Evolutionary conservation across 2,888 invertebrate species (phyloP).

Genomic region (Toxonevra muliebris): DNA sequence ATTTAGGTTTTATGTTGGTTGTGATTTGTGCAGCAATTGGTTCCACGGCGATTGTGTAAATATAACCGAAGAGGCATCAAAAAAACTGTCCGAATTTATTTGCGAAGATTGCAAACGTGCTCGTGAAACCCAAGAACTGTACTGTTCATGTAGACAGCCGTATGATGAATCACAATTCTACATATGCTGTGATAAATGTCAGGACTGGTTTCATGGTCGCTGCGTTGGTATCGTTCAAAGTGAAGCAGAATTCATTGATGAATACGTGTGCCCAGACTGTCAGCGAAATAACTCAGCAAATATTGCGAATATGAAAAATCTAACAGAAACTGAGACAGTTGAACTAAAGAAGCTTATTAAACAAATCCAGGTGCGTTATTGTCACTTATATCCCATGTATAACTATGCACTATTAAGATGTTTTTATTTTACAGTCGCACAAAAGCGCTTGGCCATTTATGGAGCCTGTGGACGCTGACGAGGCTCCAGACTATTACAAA

Average conservation of each 20-base stretch:
- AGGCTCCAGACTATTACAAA: conserved; percentile 97
- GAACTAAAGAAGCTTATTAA: conserved; percentile 86
- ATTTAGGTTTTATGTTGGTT: conserved; percentile 92
- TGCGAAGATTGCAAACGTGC: conserved; percentile 88
- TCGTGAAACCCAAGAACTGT: conserved; percentile 89
- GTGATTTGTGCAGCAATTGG: conserved; percentile 98
- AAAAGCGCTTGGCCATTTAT: conserved; percentile 98
- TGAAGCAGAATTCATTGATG: conserved; percentile 94
- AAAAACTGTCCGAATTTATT: conserved; percentile 88
- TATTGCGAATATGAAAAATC: conserved; percentile 88
- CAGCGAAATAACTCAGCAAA: conserved; percentile 89
- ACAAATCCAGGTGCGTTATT: conserved; percentile 77
- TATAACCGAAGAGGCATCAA: conserved; percentile 91
- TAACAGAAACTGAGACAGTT: conserved; percentile 81
- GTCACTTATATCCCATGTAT: neutral
- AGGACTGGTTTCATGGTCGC: conserved; percentile 98
- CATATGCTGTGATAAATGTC: conserved; percentile 98
- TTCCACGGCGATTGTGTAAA: conserved; percentile 98
- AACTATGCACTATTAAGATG: neutral
- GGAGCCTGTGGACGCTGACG: conserved; percentile 94
- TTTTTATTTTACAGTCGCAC: conserved; percentile 72
- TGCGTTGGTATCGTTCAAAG: conserved; percentile 95
- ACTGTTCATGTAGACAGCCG: conserved; percentile 94
- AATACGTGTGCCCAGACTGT: conserved; percentile 96
- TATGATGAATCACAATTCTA: conserved; percentile 99